A percentile compares a stretch with the other conserved stretches of the same genome.
Conservation (phyloP, 2,888 invertebrate species). For the Xylocampa areola region DNA sequence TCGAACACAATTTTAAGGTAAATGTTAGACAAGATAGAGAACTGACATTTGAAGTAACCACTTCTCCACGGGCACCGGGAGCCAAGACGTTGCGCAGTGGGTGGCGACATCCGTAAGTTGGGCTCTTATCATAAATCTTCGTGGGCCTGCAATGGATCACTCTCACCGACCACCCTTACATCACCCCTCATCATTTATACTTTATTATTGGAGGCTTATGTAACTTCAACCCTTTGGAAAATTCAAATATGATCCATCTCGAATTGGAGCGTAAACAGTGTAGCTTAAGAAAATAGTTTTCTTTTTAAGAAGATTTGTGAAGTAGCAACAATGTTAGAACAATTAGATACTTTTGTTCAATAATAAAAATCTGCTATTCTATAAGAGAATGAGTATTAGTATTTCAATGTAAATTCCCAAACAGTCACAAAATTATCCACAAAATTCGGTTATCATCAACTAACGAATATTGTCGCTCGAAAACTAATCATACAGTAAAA, state of each 20-base stretch:
- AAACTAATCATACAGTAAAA: conserved; percentile 44
- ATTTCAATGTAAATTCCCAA: conserved; percentile 36
- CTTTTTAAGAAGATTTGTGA: conserved; percentile 5
- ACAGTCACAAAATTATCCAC: conserved; percentile 24
- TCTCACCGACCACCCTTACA: conserved; percentile 56
- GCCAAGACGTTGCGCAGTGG: conserved; percentile 65
- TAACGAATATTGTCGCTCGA: conserved; percentile 37
- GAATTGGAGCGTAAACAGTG: conserved; percentile 20
- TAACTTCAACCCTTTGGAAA: conserved; percentile 64
- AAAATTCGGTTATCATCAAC: conserved; percentile 37
- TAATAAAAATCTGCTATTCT: too few relatives aligned
- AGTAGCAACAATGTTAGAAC: too few relatives aligned
- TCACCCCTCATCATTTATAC: conserved; percentile 74
- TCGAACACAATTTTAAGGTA: conserved; percentile 21
- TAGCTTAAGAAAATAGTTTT: conserved; percentile 12
- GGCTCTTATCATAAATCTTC: conserved; percentile 80
- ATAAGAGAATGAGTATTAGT: conserved; percentile 13
- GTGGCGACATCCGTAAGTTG: conserved; percentile 78
- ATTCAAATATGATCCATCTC: conserved; percentile 32
- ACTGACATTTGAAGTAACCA: conserved; percentile 28
- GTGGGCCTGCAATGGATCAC: conserved; percentile 73
- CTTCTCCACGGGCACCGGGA: conserved; percentile 41
- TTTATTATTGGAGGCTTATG: conserved; percentile 77
- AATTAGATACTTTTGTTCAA: too few relatives aligned
- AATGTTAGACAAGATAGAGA: conserved; percentile 35